Base-by-base conservation (phyloP, 2,113 vertebrate genomes). In the Eurypyga helias region DNA sequence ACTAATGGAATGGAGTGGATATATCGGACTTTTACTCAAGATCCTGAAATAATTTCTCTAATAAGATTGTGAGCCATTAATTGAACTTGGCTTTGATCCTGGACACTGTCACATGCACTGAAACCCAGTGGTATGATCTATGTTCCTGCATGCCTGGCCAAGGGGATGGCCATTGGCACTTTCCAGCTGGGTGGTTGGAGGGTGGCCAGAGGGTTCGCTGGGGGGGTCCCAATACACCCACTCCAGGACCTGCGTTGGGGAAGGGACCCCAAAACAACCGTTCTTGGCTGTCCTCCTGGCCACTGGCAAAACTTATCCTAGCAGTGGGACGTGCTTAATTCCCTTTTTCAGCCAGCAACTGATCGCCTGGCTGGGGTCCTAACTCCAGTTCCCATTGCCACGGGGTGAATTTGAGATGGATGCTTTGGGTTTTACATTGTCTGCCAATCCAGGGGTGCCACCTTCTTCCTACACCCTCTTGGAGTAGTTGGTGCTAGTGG, bases 11-110 rank as follows among this genome's bases (percentile, higher is more conserved):
- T 94, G 95, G 93, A 96, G 91, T 96, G 91, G 96, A 94, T 94
- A 82, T 96, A 96, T 97, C 41, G 88, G 96, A 96, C 96, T 96
- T 97, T 96, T 80, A 95, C 83, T 94, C 94, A 73, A 93, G 95
- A 93, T 96, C 93, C 95, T 94, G 94, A 95, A 98, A 97, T 97
- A 97, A 97, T 97, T 96, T 96, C 90, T 98, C 93, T 96, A 95
- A 97, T 97, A 96, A 97, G 96, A 97, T 97, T 97, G 96, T 93
- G 96, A 96, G 90, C 94, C 95, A 96, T 97, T 98, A 97, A 98
- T 97, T 97, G 97, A 95, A 93, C 84, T 97, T 97, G 96, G 95
- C 96, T 97, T 90, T 89, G 96, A 95, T 97, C 87, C 95, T 96
- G 94, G 90, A 55, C 80, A 20, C 87, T 92, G 92, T 95, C 71